Evolutionary conservation across 2,113 vertebrate species (phyloP), one percentile per base, ranked within the genome.

Genomic region (Amphilophus citrinellus): DNA sequence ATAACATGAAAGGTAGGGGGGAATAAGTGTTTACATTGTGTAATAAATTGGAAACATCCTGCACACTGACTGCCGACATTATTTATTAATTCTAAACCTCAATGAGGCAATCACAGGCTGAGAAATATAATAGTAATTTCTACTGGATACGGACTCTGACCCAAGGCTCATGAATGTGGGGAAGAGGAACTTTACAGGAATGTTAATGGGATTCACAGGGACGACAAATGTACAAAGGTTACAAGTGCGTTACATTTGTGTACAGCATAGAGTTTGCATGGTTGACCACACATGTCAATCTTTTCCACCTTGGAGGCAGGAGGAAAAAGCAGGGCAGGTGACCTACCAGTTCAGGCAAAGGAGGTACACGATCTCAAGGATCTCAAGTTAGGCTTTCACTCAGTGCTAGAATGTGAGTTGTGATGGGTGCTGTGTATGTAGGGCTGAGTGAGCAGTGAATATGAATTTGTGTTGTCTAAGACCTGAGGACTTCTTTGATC

Each of bases 51-150:
- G 77, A 66, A 84, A 87, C 37, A 76, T 32, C 27, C 32, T 61
- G 44, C 44, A 53, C 35, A 59, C 62, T 10, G 47, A 80, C 81
- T 84, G 65, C 9, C 47, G 61, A 22, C 56, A 75, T 85, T 39
- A 88, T 85, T 92, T 87, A 91, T 91, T 86, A 66, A 92, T 87
- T 91, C 78, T 66, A 20, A 68, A 61, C 47, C 75, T 80, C 77
- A 82, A 82, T 14, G 39, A 87, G 47, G 79, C 76, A 89, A 87
- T 85, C 62, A 42, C 68, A 76, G 88, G 86, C 81, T 66, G 47
- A 7, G 68, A 82, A 84, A 76, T 56, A 77, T 82, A 83, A 80
- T 73, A 82, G 68, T 61, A 3, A 82, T 78, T 85, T 89, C 47
- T 87, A 62, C 85, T 84, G 84, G 83, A 91, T 61, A 71, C 58